Conservation (phyloP, 2,113 vertebrate genomes). For the Tragelaphus buxtoni region DNA sequence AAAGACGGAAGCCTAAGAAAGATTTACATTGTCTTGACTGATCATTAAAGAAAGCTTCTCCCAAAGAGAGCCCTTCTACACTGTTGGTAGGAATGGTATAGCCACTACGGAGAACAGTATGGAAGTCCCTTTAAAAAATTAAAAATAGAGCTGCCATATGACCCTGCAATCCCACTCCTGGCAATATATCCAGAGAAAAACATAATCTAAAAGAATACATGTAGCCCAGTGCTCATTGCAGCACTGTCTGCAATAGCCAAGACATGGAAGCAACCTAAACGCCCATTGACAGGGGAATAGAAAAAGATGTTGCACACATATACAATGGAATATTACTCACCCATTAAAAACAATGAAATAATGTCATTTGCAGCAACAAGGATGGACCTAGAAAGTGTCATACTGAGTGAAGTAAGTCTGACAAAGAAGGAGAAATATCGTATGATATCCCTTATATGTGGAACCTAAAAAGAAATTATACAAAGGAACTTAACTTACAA, state of each 20-base stretch:
- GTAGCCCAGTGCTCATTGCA: background rate
- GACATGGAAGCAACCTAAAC: background rate
- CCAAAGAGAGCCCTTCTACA: background rate
- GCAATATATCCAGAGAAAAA: background rate
- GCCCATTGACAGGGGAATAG: background rate
- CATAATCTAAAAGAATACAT: background rate
- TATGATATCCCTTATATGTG: background rate
- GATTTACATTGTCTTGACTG: background rate
- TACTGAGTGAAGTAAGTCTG: background rate
- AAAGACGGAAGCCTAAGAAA: background rate
- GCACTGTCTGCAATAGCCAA: background rate
- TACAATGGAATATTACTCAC: background rate
- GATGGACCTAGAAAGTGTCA: background rate
- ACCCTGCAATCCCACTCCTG: background rate
- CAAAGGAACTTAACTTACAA: background rate
- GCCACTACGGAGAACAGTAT: background rate
- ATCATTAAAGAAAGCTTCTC: background rate
- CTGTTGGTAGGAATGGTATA: background rate
- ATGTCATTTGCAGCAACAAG: background rate
- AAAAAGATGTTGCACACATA: background rate
- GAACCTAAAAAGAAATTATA: background rate
- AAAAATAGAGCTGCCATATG: background rate
- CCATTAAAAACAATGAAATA: background rate
- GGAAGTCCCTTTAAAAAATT: background rate
- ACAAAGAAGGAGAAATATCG: background rate